These are phyloP conservation scores for Aspidiotus destructor DNA, from an alignment of 2,888 invertebrate species.

Conservation along the genomic window DNA sequence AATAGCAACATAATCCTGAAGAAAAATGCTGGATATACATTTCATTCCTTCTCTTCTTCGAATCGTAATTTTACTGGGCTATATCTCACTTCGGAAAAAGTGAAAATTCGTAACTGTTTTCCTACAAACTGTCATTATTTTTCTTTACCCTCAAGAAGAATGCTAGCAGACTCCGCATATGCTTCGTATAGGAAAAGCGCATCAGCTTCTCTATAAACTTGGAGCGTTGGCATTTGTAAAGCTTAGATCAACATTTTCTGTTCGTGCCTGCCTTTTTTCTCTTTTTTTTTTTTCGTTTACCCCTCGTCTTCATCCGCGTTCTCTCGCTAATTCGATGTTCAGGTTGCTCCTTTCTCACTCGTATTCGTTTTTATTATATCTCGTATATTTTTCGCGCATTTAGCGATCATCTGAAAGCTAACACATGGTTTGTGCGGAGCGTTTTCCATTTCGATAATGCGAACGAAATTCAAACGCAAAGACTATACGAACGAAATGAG, in stretches of 20 bases:
- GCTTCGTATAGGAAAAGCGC: too few species aligned
- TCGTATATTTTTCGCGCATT: not conserved
- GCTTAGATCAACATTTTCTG: constrained; percentile 3
- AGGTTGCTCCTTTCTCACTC: too few species aligned
- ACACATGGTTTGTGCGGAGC: not conserved
- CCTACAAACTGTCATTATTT: not conserved
- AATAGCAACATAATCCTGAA: too few species aligned
- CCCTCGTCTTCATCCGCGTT: not conserved
- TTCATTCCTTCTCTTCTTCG: too few species aligned
- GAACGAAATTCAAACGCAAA: not conserved
- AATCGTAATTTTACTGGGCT: too few species aligned
- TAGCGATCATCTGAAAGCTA: not conserved
- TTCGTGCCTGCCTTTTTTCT: constrained; percentile 1
- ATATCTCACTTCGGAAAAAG: not conserved
- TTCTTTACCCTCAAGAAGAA: not conserved
- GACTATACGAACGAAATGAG: too few species aligned
- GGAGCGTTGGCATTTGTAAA: not conserved
- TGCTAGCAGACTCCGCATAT: not conserved
- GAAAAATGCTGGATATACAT: too few species aligned
- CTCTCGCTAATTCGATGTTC: not conserved
- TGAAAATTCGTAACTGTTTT: not conserved
- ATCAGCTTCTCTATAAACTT: too few species aligned
- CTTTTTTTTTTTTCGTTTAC: not conserved
- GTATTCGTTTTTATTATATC: too few species aligned
- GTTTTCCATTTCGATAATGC: not conserved